Evolutionary conservation across 35 echinoderm and acorn worm genomes (phyloP).

Genomic region (Patiria miniata): DNA sequence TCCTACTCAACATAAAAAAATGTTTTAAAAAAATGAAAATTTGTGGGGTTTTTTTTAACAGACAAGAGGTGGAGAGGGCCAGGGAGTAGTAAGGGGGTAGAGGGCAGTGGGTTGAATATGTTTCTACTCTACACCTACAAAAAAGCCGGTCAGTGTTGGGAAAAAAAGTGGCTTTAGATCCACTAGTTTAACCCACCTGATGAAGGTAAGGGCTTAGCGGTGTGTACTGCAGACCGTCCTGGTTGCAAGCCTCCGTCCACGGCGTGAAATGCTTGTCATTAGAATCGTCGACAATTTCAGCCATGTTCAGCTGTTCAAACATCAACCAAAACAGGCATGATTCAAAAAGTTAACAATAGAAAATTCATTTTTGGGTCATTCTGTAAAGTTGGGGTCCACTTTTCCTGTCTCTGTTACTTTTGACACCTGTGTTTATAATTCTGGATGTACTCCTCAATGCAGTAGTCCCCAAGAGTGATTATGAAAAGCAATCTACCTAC

Average conservation of each 20-base stretch:
- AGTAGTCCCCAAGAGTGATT: too few species aligned
- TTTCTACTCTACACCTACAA: not conserved
- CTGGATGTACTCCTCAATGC: too few species aligned
- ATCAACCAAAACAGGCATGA: slow-evolving; percentile 16
- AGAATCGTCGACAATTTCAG: slow-evolving; percentile 87
- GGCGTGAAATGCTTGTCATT: slow-evolving; percentile 97
- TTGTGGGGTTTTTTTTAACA: not conserved
- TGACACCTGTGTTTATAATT: not conserved
- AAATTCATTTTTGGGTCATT: not conserved
- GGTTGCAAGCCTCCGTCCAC: slow-evolving; percentile 90
- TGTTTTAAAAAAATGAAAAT: not conserved
- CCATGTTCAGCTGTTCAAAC: slow-evolving; percentile 82
- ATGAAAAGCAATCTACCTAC: too few species aligned
- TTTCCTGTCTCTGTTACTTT: not conserved
- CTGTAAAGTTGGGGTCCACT: not conserved
- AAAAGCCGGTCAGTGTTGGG: not conserved
- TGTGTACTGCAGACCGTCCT: slow-evolving; percentile 83
- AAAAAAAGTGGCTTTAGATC: not conserved
- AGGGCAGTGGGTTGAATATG: too few species aligned
- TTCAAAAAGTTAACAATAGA: not conserved
- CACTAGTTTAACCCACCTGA: slow-evolving; percentile 46
- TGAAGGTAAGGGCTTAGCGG: slow-evolving; percentile 94
- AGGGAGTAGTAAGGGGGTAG: not conserved
- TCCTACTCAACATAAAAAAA: slow-evolving; percentile 46
- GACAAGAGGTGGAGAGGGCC: not conserved